Evolutionary conservation across 2,888 invertebrate species (phyloP).

Genomic region (Melitaea athalia): DNA sequence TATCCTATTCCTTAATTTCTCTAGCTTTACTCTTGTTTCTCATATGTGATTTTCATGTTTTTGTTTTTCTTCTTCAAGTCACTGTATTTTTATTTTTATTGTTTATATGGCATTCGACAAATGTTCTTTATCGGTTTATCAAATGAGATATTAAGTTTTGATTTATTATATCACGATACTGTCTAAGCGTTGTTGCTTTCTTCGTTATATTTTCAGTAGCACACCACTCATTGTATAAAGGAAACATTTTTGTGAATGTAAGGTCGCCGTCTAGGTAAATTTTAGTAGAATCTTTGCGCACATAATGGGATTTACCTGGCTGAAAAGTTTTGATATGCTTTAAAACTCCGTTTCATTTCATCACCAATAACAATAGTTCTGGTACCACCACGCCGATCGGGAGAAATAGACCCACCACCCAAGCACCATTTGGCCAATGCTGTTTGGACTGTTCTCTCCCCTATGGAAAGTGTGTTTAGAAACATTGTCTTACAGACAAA

Average conservation of each 20-base stretch:
- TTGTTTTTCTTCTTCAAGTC: no score
- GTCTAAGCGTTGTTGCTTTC: slow-evolving; percentile 16
- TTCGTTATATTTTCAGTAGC: slow-evolving; percentile 18
- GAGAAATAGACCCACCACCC: not conserved
- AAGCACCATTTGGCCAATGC: not conserved
- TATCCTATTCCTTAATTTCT: no score
- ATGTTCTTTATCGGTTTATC: not conserved
- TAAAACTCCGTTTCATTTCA: slow-evolving; percentile 18
- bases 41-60: no score
- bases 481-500: no score
- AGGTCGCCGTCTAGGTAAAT: not conserved
- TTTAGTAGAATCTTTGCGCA: slow-evolving; percentile 18
- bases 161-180: slow-evolving; percentile 22
- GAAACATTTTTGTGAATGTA: slow-evolving; percentile 21
- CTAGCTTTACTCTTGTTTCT: no score
- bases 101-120: no score
- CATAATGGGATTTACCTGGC: slow-evolving; percentile 14
- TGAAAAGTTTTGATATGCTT: slow-evolving; percentile 12
- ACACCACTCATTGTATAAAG: slow-evolving; percentile 24
- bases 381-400: slow-evolving; percentile 5
- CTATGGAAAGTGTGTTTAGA: no score
- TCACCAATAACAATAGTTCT: slow-evolving; percentile 8
- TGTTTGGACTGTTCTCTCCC: slow-evolving; percentile 7
- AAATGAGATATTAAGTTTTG: slow-evolving; percentile 4
- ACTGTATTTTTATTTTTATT: no score